Evolutionary conservation across 2,888 invertebrate species (phyloP), one percentile per base, ranked within the genome.

Genomic region (Stictocephala bisonia): DNA sequence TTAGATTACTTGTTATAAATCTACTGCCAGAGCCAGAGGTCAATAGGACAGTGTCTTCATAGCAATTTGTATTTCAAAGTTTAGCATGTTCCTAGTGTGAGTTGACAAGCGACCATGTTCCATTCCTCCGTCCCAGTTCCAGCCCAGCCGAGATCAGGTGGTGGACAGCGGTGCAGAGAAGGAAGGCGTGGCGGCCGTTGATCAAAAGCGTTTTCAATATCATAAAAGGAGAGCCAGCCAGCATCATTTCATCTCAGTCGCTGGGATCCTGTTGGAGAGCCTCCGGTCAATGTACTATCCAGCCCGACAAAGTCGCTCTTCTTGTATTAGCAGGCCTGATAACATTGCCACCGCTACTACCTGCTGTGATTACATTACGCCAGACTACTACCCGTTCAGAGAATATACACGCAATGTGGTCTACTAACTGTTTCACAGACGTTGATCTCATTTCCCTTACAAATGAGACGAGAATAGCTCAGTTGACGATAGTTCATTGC

Each of bases 271-370:
- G 70, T 71, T 71, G 40, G 40, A 29, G 41, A 27, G 70, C 70
- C 70, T 71, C 70, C 70, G 70, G 58, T 71, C 70, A 70, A 53
- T 13, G 44, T 71, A 71, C 48, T 71, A 71, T 22, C 40, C 70
- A 40, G 6, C 20, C 44, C 20, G 44, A 58, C 44, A 71, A 71
- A 40, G 24, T 64, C 26, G 64, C 35, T 44, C 44, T 2, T 40
- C 15, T 15, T 6, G 4, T 64, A 64, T 44, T 64, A 64, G n/a
- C 64, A 24, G 41, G 22, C 44, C 40, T n/a, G 44, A 40, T 2
- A 22, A 64, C 24, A 24, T 64, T 44, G 7, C 3, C 11, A 26
- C 7, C 26, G 2, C 64, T 64, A 40, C 41, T 4, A 44, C 44
- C 3, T 41, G n/a, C 40, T 40, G 27, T 40, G 60, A 40, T 20